Evolutionary conservation across 2,888 invertebrate genomes (phyloP), one percentile per base, ranked within the genome.

Genomic region (Ferrisia virgata): DNA sequence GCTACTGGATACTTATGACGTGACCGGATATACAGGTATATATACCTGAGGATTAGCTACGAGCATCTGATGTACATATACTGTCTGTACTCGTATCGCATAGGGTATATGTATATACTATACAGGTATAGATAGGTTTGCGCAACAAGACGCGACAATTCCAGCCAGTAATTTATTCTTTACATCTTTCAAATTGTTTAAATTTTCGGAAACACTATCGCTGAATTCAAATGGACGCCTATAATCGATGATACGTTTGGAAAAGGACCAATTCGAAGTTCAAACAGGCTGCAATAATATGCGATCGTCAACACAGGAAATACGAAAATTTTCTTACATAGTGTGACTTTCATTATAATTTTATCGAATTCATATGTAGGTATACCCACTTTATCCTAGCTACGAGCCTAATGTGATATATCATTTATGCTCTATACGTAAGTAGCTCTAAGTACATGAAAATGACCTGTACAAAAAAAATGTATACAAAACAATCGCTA

Each of bases 21-120:
- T 72, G 72, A 72, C 72, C 72, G 72, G 72, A 72, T 72, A 72
- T 72, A 33, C 72, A 72, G 72, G 72, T 72, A 72, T 64, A 72
- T 28, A 25, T 64, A 72, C 64, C 31, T 9, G 28, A 33, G 72
- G 72, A 72, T 72, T 72, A 72, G 72, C 72, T 53, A 3, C n/a
- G n/a, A 40, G n/a, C n/a, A n/a, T n/a, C n/a, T n/a, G n/a, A n/a
- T n/a, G n/a, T n/a, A n/a, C n/a, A n/a, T n/a, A n/a, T n/a, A n/a
- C n/a, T n/a, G n/a, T n/a, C n/a, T 47, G 18, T 47, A n/a, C 36
- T 36, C n/a, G n/a, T 47, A 47, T 47, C 47, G 47, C 8, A n/a
- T 18, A 8, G 18, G 47, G 18, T n/a, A n/a, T n/a, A n/a, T n/a
- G n/a, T n/a, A n/a, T n/a, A n/a, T n/a, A n/a, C 4, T 3, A 47